phyloP scores from a whole-genome alignment of 30 jellyfish, hydroid and myxozoan genomes.

The Pelagia noctiluca region DNA sequence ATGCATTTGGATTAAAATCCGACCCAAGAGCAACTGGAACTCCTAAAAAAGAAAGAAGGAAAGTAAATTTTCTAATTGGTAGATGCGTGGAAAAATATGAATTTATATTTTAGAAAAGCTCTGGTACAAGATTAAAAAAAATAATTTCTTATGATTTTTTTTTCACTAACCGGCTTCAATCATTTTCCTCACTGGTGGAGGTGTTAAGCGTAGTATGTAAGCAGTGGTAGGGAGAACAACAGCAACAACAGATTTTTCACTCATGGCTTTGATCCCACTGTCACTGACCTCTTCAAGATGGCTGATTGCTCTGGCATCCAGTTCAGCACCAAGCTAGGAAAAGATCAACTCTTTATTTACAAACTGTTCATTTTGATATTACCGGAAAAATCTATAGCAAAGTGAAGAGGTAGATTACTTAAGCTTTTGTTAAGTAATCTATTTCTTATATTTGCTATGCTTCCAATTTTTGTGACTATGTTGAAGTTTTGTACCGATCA shows the following conservation, averaged over 20 bases:
- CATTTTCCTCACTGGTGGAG: slow-evolving; percentile 95
- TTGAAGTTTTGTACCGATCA: too few species aligned
- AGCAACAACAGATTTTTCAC: slow-evolving; percentile 76
- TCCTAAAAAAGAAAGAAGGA: slow-evolving; percentile 58
- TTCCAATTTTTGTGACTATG: too few species aligned
- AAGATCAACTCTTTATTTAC: not conserved
- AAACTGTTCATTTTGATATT: too few species aligned
- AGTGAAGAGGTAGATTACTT: too few species aligned
- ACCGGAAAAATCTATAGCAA: too few species aligned
- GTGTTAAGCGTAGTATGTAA: slow-evolving; percentile 76
- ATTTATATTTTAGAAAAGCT: too few species aligned
- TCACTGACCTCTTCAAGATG: slow-evolving; percentile 96
- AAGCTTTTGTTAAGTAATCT: too few species aligned
- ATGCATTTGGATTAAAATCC: slow-evolving; percentile 96
- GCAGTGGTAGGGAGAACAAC: slow-evolving; percentile 96
- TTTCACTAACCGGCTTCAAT: slow-evolving; percentile 84
- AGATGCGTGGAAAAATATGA: not conserved
- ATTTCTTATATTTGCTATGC: too few species aligned
- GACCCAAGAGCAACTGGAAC: slow-evolving; percentile 98
- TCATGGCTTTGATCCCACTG: slow-evolving; percentile 84
- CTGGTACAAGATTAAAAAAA: too few species aligned
- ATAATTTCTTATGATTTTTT: too few species aligned
- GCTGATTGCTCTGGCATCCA: slow-evolving; percentile 93
- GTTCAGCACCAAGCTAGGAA: slow-evolving; percentile 87
- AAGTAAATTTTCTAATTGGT: too few species aligned